Evolutionary conservation across 2,797 vertebrate genomes (phyloP), one percentile per base, ranked within the genome.

Genomic region (Sparus aurata): DNA sequence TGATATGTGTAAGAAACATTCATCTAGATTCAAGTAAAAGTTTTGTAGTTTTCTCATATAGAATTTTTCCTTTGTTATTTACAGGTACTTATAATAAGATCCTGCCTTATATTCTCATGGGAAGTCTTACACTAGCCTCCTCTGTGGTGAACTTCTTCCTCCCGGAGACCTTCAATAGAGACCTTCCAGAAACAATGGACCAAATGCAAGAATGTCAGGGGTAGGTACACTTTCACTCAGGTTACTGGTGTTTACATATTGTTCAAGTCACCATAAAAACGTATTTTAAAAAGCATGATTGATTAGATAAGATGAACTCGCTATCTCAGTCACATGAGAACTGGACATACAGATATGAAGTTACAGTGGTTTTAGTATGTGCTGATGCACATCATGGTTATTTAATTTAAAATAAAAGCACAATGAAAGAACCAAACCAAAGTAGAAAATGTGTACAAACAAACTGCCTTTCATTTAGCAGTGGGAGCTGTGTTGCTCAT

Each of bases 31-130:
- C 1, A 43, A 52, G n/a, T 3, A 45, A 1, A 10, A 12, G 3
- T 23, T 38, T 38, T 30, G 2, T 30, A 0, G 12, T 52, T 52
- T 65, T 62, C 3, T 62, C 20, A 55, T 20, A 18, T 30, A 7
- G 1, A 55, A 13, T 50, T 54, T 41, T 62, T 67, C 15, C 1
- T 69, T 64, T 85, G 17, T 61, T 79, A 30, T 64, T 88, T 9
- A 7, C 61, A 99, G 98, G 97, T 70, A 94, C 94, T 41, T 97
- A 96, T n/a, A 95, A 97, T 74, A 95, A 95, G 77, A 95, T 93
- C 91, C 91, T 99, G 61, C 98, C 98, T 69, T 99, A 98, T 85
- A 95, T 98, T 71, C 92, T 99, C 69, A 98, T 99, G 96, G 98
- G 98, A 50, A 97, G 96, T 73, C 93, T 98, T 71, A 98, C 97